Evolutionary conservation across 2,888 invertebrate species (phyloP), one percentile per base, ranked within the genome.

Genomic region (Meiosimyza platycephala): DNA sequence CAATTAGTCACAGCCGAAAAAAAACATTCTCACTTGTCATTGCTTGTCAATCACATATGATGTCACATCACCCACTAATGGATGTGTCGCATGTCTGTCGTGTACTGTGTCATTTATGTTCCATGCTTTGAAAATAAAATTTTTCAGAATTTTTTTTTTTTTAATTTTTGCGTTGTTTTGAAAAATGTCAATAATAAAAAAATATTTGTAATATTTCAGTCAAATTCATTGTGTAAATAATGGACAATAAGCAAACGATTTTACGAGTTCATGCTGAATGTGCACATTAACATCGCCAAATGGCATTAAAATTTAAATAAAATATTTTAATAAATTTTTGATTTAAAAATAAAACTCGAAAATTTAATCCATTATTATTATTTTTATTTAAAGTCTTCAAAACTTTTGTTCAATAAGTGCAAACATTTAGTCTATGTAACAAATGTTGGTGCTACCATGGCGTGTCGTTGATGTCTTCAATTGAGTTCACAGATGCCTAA

Each of bases 41-140:
- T 74, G 71, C 74, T 72, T 78, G 78, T 78, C 79, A 78, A 78
- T 76, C 76, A 72, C 74, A 75, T 65, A 63, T 69, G 74, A 75
- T 78, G 77, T 76, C 79, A 72, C 77, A 74, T 69, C 57, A 76
- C 60, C 63, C 71, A 75, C 78, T 79, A 79, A 79, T 79, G 79
- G 78, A 78, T 76, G 66, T 74, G 77, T 71, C 76, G 72, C 72
- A 74, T 73, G 67, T 63, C 63, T 16, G 33, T 67, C 57, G 28
- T 13, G 48, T 7, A 40, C n/a, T 50, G 18, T 16, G 50, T 28
- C 18, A 6, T 40, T 40, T 40, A 40, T 40, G 40, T 40, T 9
- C 9, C 40, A 40, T 40, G 40, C 40, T 40, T 40, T 40, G 40
- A 40, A 40, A 40, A 40, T 40, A 12, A 47, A 33, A 33, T 16